Base-by-base conservation (phyloP, 2,888 invertebrate species). In the Conops quadrifasciatus region DNA sequence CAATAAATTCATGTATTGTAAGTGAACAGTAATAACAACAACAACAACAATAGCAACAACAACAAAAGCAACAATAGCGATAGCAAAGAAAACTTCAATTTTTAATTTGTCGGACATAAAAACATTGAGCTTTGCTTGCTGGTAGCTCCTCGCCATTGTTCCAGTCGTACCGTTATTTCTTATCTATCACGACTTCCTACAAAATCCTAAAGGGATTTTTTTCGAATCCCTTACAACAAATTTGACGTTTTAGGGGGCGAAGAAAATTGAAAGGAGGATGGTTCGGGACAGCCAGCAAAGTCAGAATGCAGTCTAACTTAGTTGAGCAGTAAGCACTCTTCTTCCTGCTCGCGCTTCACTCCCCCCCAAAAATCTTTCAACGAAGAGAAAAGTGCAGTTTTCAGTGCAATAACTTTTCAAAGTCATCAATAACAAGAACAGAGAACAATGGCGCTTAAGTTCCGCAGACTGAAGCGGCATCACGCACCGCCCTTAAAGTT, bases 361-460 rank as follows among this genome's bases (percentile, higher is more conserved):
- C 9, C 36, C 36, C 36, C 9, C 36, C n/a, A n/a, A n/a, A n/a
- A n/a, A n/a, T 36, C 9, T 36, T 7, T 36, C 36, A 36, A 36
- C 24, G 56, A 7, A 13, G 45, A 49, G n/a, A 56, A 64, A 71
- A 71, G 68, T 73, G 74, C 73, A 73, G 53, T 73, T 71, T 63
- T 36, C 36, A 66, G 70, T 73, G 73, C 73, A 75, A 74, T 73
- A 74, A 73, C 74, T 76, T 72, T 59, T 74, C 71, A 75, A 72
- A 76, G 73, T 76, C 76, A 76, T 76, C 76, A 76, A 76, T 76
- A 76, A 75, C 67, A 53, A 21, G 47, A n/a, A n/a, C 69, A 69
- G 58, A 67, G 71, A 47, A 74, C 71, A 64, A 70, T 59, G 53
- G 68, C 59, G 51, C 58, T 70, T 9, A 36, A 36, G 36, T 36